Evolutionary conservation across 2,888 invertebrate species (phyloP), one percentile per base, ranked within the genome.

Genomic region (Limnephilus rhombicus): DNA sequence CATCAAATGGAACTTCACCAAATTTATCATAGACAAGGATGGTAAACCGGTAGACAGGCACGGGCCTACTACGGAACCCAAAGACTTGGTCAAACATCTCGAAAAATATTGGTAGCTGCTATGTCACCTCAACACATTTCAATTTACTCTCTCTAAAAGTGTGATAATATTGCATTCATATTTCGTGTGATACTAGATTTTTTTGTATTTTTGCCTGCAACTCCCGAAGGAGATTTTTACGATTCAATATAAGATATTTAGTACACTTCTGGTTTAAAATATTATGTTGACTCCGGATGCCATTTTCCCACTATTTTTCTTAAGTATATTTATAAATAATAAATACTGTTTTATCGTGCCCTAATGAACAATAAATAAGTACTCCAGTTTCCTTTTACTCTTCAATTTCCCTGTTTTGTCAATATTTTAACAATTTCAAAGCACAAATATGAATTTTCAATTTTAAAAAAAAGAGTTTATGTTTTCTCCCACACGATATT

Each of bases 1-100:
- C 94, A 97, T 98, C 94, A 98, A 98, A 95, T 98, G 98, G 98
- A 98, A 98, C 95, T 98, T 98, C 95, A 97, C 98, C 68, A 98
- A 98, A 95, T 98, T 98, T 95, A 96, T 98, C 92, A 95, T 98
- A 31, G 96, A 98, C 95, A 97, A 97, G 94, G 95, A 98, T 53
- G 98, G 98, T 7, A 95, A 96, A 13, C 97, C 97, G 0, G 97
- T 97, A 1, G 97, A 97, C 94, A 96, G 98, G 92, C 97, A 97
- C 94, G 97, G 97, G 0, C 97, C 97, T 0, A 97, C 96, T 53
- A 96, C 96, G 0, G 96, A 97, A 92, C 97, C 97, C 0, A 94
- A 95, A 92, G 96, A 96, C 94, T 94, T 97, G 92, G 96, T 96
- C 4, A 95, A 96, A 86, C 95, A 96, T 80, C 95, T 97, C 90